Base-by-base conservation (phyloP, 2,113 vertebrate genomes). In the Leucosticte australis region DNA sequence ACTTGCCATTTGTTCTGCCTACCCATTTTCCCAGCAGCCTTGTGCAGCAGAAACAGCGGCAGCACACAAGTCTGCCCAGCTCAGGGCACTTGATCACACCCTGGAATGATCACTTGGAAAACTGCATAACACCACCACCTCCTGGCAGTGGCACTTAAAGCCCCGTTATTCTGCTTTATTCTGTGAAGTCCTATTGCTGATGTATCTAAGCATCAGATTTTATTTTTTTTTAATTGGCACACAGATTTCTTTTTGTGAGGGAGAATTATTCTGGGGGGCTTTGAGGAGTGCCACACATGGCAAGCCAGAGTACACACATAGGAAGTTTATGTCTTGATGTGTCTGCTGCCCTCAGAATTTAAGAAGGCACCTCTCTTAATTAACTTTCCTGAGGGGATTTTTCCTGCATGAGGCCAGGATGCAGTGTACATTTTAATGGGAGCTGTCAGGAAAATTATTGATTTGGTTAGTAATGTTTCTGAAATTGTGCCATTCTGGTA, bases 401-500 rank as follows among this genome's bases (percentile, higher is more conserved):
- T 78, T 78, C 63, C 46, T 78, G 31, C 33, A 52, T 59, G 49
- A 80, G 47, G 42, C 82, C 35, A 79, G 76, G 87, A 92, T 90
- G 92, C 84, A 57, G 63, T 83, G 87, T 82, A 79, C 94, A 91
- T 95, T 96, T 94, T 96, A 96, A 97, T 90, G 67, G 50, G 52
- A 92, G 41, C 47, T 96, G 92, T 95, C 90, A 94, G 74, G 74
- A 70, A 67, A 94, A 93, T 89, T 96, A 97, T 93, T 96, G 97
- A 98, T 97, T 97, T 89, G 73, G 18, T 92, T 90, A 90, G 70
- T 90, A 97, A 96, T 86, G 90, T 76, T 95, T 97, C 94, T 97
- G 76, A 95, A 97, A 97, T 96, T 30, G 71, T 78, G 82, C 82
- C 87, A 53, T 97, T 97, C 95, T 87, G 52, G 93, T 96, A 96